Percentiles rank a stretch among this genome's conserved stretches.
phyloP scores from a whole-genome alignment of 2,888 invertebrate genomes.

The Platypus cylindrus region DNA sequence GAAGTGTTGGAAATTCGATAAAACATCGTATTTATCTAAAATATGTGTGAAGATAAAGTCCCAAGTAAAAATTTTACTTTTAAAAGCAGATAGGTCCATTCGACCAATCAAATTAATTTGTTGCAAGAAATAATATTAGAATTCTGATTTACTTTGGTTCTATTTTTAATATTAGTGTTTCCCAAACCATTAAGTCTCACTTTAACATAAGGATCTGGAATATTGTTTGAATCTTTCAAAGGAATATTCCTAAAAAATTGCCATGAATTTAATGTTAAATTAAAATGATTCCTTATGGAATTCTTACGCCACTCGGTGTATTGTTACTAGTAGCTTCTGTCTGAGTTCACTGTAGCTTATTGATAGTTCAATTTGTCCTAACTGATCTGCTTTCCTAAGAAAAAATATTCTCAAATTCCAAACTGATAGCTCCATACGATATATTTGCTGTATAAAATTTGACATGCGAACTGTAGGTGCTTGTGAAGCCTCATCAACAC shows the following conservation, averaged over 20 bases:
- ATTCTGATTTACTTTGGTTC: conserved; percentile 19
- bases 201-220: conserved; percentile 84
- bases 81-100: too few relatives aligned
- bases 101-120: too few relatives aligned
- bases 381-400: conserved; percentile 17
- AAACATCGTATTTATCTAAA: too few relatives aligned
- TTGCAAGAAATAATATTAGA: too few relatives aligned
- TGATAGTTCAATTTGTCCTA: conserved; percentile 68
- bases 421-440: not conserved
- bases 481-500: conserved; percentile 3
- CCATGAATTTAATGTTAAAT: not conserved
- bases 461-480: conserved; percentile 6
- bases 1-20: too few relatives aligned
- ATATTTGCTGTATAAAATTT: conserved; percentile 8
- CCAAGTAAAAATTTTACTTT: too few relatives aligned
- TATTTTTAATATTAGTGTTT: conserved; percentile 52
- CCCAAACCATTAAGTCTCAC: conserved; percentile 67
- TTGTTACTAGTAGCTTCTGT: conserved; percentile 64
- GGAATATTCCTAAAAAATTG: conserved; percentile 53
- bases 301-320: conserved; percentile 76
- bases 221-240: conserved; percentile 62
- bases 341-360: conserved; percentile 67
- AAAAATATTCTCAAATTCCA: not conserved
- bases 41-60: too few relatives aligned
- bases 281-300: not conserved